phyloP scores from a whole-genome alignment of 2,888 invertebrate genomes.

The Augochlorella aurata region DNA sequence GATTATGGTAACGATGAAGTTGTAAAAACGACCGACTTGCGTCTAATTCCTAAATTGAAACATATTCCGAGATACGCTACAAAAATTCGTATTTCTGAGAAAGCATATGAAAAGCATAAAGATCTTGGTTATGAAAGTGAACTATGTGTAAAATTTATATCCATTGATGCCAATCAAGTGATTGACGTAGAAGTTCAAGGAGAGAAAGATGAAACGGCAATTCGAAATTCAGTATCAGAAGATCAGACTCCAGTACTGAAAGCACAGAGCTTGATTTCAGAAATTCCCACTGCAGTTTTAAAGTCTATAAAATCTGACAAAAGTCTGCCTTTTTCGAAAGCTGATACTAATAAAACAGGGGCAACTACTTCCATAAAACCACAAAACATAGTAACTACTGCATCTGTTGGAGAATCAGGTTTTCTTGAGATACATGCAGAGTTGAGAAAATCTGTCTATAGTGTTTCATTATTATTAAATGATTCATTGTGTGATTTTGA shows the following conservation, averaged over 20 bases:
- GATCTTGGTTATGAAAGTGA: slow-evolving; percentile 38
- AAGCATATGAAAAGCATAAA: slow-evolving; percentile 26
- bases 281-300: not conserved
- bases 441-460: slow-evolving; percentile 56
- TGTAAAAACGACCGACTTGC: slow-evolving; percentile 57
- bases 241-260: not conserved
- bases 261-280: no score
- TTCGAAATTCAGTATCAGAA: not conserved
- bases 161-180: slow-evolving; percentile 26
- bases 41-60: slow-evolving; percentile 53
- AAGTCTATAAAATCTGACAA: not conserved
- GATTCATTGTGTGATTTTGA: slow-evolving; percentile 24
- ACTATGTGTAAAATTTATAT: slow-evolving; percentile 62
- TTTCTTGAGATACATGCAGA: slow-evolving; percentile 27
- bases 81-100: slow-evolving; percentile 57
- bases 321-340: not conserved
- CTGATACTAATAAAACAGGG: not conserved
- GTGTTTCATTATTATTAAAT: slow-evolving; percentile 55
- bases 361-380: not conserved
- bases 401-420: slow-evolving; percentile 23
- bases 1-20: slow-evolving; percentile 72
- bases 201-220: slow-evolving; percentile 28
- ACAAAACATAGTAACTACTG: slow-evolving; percentile 31
- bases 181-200: slow-evolving; percentile 54
- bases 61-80: slow-evolving; percentile 47